Conservation (phyloP, 2,888 invertebrate species). For the Cerceris ruficornis region DNA sequence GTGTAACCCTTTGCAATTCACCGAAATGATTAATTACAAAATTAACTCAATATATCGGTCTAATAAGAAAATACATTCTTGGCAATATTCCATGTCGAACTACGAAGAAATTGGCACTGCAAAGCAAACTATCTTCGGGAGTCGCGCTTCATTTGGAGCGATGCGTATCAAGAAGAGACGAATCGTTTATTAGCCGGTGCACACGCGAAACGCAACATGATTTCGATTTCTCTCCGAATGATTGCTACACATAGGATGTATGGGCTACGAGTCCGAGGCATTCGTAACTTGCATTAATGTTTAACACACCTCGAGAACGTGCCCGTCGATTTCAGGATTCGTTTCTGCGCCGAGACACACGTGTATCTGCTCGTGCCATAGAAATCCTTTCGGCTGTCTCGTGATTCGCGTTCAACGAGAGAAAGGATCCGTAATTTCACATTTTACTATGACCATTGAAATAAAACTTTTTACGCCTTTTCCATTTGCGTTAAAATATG, state of each 20-base stretch:
- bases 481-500: too few species aligned
- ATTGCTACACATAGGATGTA: constrained; percentile 7
- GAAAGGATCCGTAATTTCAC: not conserved
- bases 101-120: too few species aligned
- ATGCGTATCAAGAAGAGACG: constrained; percentile 14
- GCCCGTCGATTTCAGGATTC: not conserved
- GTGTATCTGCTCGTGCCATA: not conserved
- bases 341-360: not conserved
- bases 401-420: not conserved
- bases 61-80: too few species aligned
- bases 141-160: not conserved
- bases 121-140: too few species aligned
- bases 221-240: constrained; percentile 22
- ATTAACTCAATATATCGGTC: too few species aligned
- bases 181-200: constrained; percentile 1
- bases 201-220: not conserved
- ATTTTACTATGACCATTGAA: not conserved
- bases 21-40: too few species aligned
- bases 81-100: too few species aligned
- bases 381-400: not conserved
- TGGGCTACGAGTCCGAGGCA: not conserved
- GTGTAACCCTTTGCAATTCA: too few species aligned
- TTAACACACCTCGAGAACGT: not conserved
- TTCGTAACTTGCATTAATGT: not conserved
- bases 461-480: too few species aligned